Evolutionary conservation across 1,140 invertebrate species (phyloP).

Genomic region (Bombus pascuorum): DNA sequence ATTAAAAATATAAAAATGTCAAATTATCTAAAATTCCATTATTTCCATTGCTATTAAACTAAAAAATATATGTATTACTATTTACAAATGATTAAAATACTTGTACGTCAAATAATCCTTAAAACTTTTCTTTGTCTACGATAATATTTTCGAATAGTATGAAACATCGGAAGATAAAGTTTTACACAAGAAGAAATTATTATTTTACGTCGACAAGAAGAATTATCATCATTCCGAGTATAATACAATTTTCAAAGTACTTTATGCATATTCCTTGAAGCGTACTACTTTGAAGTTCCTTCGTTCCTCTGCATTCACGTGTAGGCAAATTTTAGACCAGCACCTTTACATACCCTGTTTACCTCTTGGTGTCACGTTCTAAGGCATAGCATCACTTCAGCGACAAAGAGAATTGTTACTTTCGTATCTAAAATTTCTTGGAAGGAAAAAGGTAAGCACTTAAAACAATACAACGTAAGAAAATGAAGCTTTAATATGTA

Average conservation of each 20-base stretch:
- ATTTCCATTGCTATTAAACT: not conserved
- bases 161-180: not conserved
- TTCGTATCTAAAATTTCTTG: not conserved
- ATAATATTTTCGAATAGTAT: not conserved
- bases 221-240: not conserved
- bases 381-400: not conserved
- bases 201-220: not conserved
- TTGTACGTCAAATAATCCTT: not conserved
- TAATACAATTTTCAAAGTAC: not conserved
- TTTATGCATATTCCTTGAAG: not conserved
- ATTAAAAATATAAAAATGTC: no score
- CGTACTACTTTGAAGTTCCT: conserved; percentile 4
- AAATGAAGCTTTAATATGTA: not conserved
- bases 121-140: not conserved
- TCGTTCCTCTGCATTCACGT: not conserved
- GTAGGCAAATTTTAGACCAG: conserved; percentile 1
- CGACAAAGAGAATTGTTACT: not conserved
- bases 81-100: not conserved
- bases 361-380: not conserved
- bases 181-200: not conserved
- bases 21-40: not conserved
- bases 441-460: not conserved
- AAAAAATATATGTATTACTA: not conserved
- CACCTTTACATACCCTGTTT: not conserved
- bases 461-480: not conserved